phyloP scores from a whole-genome alignment of 2,888 invertebrate genomes.

The Eilema griseolum region DNA sequence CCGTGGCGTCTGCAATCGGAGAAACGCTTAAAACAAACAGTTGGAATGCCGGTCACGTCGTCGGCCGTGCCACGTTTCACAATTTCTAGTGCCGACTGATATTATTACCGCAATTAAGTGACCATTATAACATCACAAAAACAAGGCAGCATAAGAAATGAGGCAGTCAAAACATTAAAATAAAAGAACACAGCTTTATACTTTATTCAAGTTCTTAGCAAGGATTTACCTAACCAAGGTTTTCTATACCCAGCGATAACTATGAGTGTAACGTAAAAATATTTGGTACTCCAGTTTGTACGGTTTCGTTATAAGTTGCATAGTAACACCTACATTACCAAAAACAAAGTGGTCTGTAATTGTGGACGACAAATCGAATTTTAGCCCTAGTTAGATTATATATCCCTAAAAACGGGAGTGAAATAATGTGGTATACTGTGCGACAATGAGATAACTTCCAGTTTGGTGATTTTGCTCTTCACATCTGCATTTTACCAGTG shows the following conservation, averaged over 20 bases:
- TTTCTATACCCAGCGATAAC: not conserved
- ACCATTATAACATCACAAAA: constrained; percentile 50
- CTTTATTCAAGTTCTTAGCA: not conserved
- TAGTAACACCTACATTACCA: not conserved
- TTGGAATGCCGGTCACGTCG: constrained; percentile 67
- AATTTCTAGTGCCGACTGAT: constrained; percentile 53
- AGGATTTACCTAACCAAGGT: not conserved
- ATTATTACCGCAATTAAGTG: constrained; percentile 64
- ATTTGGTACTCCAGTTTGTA: not conserved
- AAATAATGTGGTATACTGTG: not conserved
- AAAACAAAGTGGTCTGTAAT: constrained; percentile 1
- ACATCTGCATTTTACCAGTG: not conserved
- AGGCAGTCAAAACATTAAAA: constrained; percentile 38
- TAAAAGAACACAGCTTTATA: constrained; percentile 23
- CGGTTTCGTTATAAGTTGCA: not conserved
- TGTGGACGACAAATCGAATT: constrained; percentile 16
- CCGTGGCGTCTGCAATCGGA: constrained; percentile 50
- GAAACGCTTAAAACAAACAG: constrained; percentile 46
- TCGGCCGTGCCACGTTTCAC: constrained; percentile 53
- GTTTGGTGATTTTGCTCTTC: not conserved
- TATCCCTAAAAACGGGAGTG: constrained; percentile 15
- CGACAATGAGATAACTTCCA: not conserved
- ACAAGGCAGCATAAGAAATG: constrained; percentile 27
- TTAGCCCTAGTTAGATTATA: constrained; percentile 18
- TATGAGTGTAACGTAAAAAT: not conserved